phyloP scores from a whole-genome alignment of 2,113 vertebrate genomes.

The Upupa epops region DNA sequence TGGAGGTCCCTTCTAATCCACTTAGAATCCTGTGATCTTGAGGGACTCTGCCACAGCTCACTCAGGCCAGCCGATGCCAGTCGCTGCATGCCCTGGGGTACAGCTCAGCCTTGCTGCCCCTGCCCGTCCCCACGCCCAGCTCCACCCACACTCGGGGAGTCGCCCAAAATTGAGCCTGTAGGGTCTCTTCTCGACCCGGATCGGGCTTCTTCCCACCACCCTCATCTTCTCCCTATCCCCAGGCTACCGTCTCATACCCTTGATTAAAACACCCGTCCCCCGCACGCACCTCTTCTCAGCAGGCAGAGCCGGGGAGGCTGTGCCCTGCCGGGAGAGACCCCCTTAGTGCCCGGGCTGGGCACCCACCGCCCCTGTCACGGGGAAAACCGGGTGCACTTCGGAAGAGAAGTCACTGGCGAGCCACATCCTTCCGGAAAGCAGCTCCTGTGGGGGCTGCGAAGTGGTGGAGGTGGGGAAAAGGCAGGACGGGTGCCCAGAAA shows the following conservation, averaged over 20 bases:
- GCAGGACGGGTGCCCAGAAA: not conserved
- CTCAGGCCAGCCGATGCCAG: not conserved
- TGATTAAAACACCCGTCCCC: not conserved
- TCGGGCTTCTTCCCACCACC: not conserved
- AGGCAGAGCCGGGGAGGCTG: not conserved
- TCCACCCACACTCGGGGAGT: not conserved
- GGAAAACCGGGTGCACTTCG: not conserved
- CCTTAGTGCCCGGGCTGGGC: not conserved
- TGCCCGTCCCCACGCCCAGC: not conserved
- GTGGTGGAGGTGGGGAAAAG: too few relatives aligned
- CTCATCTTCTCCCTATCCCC: not conserved
- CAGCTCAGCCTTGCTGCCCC: not conserved
- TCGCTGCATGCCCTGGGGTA: not conserved
- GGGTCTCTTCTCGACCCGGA: not conserved
- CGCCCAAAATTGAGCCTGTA: not conserved
- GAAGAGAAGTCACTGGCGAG: not conserved
- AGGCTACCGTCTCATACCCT: not conserved
- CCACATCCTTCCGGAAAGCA: conserved; percentile 29
- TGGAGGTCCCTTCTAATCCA: too few relatives aligned
- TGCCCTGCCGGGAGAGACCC: not conserved
- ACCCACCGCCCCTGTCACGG: too few relatives aligned
- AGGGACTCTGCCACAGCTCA: not conserved
- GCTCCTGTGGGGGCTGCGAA: not conserved
- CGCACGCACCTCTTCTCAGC: not conserved
- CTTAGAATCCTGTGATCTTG: too few relatives aligned